phyloP scores from a whole-genome alignment of 2,113 vertebrate genomes.

The Phrynosoma blainvillii region DNA sequence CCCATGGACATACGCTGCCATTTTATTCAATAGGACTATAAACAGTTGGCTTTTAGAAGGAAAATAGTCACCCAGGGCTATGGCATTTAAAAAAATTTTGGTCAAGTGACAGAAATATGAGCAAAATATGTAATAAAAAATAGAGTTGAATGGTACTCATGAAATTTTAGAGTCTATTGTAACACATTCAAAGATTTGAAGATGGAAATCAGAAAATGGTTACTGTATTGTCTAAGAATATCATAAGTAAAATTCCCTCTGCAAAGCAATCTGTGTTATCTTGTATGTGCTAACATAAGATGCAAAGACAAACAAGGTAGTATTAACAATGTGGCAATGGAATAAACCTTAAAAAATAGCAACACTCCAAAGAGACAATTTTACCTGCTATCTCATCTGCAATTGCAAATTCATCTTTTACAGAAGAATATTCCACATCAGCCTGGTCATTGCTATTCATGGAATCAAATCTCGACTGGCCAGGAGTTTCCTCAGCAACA shows the following conservation, averaged over 20 bases:
- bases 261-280: neutral
- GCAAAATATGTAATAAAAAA: too few relatives aligned
- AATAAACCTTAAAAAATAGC: neutral
- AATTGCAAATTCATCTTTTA: constrained; percentile 87
- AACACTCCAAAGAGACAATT: neutral
- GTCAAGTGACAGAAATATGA: too few relatives aligned
- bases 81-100: too few relatives aligned
- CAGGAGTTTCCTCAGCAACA: constrained; percentile 83
- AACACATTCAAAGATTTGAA: neutral
- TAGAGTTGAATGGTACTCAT: too few relatives aligned
- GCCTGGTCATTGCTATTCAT: constrained; percentile 85
- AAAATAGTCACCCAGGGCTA: neutral
- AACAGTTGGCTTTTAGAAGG: too few relatives aligned
- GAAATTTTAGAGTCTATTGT: neutral
- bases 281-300: neutral
- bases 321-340: neutral
- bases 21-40: neutral
- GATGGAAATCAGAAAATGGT: neutral
- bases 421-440: constrained; percentile 85
- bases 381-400: constrained; percentile 89
- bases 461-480: constrained; percentile 79
- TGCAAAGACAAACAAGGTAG: neutral
- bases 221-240: too few relatives aligned
- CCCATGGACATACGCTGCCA: too few relatives aligned
- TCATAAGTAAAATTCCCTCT: too few relatives aligned